Evolutionary conservation across 2,797 vertebrate species (phyloP), one percentile per base, ranked within the genome.

Genomic region (Staurois parvus): DNA sequence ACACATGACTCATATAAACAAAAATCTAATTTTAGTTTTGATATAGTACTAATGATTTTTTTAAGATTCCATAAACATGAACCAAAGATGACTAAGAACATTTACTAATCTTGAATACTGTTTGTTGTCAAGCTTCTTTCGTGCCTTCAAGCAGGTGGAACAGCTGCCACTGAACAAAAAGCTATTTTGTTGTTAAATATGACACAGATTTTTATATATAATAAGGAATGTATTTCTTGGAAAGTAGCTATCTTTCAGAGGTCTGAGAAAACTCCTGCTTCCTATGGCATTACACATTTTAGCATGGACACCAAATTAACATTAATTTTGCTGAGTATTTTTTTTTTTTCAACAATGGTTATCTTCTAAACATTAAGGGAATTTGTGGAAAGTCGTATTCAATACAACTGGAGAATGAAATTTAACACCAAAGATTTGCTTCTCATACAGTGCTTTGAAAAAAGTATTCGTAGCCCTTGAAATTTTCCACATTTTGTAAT

Each of bases 71-170:
- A 9, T 37, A 42, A 40, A 42, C 37, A 72, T 37, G 66, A 42
- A 42, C 48, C 9, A 11, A 67, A 48, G 64, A 79, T 48, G 40
- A 79, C 76, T 79, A 68, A 79, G 76, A 15, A 48, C 62, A 72
- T 72, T 78, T 66, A 32, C 13, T 26, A 42, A 21, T 80, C 67
- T 52, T 70, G 29, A 52, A 52, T 15, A 32, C 42, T 80, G 11
- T 80, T 80, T 79, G 40, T 52, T 70, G 70, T 80, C 45, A 52
- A 69, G 29, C 45, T 56, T 70, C 19, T 70, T 34, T 52, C 15
- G 8, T 68, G 67, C 45, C 40, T 72, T 34, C 79, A 56, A 2
- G 17, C 68, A 56, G 21, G 21, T 81, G 13, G n/a, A 30, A 81
- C 79, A 81, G 66, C 79, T 81, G 79, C 45, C 52, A 81, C 29